Evolutionary conservation across 1,140 invertebrate species (phyloP), one percentile per base, ranked within the genome.

Genomic region (Augochlora pura): DNA sequence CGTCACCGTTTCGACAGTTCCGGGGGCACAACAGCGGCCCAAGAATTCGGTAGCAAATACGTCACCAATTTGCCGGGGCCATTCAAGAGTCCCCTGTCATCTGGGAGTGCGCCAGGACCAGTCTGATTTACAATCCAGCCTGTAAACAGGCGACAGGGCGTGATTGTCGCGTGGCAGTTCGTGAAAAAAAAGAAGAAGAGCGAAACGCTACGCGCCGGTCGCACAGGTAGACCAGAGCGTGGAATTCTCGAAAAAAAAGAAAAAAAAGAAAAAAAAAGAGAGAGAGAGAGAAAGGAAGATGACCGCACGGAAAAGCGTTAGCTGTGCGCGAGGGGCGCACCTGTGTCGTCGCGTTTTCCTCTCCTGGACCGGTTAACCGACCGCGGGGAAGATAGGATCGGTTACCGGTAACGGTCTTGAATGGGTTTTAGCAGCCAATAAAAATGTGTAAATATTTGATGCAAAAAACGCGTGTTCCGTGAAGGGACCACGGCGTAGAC

Each of bases 381-480:
- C 60, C 4, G 18, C 4, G 18, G 8, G 1, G 4, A 66, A 71
- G 70, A 75, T 74, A 79, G 54, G 70, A 64, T 83, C 80, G 71
- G 52, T 60, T 14, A 64, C 63, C 60, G 71, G 59, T 70, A 87
- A 81, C 42, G 25, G 52, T 59, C n/a, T 27, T 18, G 65, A 89
- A 88, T 90, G 88, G 84, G 74, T 91, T 91, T n/a, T 90, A 89
- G 77, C 90, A 91, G 88, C 87, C 87, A 90, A 89, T 89, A 91
- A 91, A 92, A 92, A 88, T 88, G 89, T 91, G 88, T 88, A 90
- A 90, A 90, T 88, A 88, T 91, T 88, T 88, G 78, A 88, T 90
- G 84, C 77, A 90, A 90, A 88, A 89, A 85, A 82, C 66, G 63
- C 63, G 46, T 83, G 49, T 82, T 69, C 60, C 18, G 0, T 59